Evolutionary conservation across 2,888 invertebrate species (phyloP).

Genomic region (Sphinx pinastri): DNA sequence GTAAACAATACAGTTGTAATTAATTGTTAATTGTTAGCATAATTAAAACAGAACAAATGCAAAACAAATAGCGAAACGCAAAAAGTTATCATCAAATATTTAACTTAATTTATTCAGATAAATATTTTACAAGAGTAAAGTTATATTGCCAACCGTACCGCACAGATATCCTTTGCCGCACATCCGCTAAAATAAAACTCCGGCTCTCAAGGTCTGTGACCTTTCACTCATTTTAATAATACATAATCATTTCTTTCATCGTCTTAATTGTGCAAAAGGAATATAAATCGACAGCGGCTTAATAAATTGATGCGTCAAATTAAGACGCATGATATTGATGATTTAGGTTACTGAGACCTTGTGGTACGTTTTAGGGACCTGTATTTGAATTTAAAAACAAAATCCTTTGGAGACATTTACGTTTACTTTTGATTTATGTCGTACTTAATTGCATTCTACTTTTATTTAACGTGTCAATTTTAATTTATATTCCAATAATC

Average conservation of each 20-base stretch:
- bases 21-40: no score
- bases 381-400: background rate
- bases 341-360: background rate
- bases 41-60: no score
- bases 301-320: constrained; percentile 23
- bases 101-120: no score
- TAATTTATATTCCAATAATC: no score
- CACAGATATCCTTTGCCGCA: constrained; percentile 64
- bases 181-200: constrained; percentile 70
- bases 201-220: constrained; percentile 58
- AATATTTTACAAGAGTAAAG: background rate
- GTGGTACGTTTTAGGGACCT: background rate
- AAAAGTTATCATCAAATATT: no score
- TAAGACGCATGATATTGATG: constrained; percentile 21
- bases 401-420: background rate
- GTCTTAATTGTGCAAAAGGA: constrained; percentile 23
- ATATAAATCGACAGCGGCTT: background rate
- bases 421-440: no score
- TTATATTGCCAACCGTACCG: constrained; percentile 57
- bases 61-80: no score
- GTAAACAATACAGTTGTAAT: no score
- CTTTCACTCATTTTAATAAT: constrained; percentile 40
- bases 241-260: constrained; percentile 26
- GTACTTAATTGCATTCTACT: no score
- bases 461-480: no score